A percentile compares a stretch with the other conserved stretches of the same genome.
Conservation (phyloP, 1,140 invertebrate species). For the Hydropsyche tenuis region DNA sequence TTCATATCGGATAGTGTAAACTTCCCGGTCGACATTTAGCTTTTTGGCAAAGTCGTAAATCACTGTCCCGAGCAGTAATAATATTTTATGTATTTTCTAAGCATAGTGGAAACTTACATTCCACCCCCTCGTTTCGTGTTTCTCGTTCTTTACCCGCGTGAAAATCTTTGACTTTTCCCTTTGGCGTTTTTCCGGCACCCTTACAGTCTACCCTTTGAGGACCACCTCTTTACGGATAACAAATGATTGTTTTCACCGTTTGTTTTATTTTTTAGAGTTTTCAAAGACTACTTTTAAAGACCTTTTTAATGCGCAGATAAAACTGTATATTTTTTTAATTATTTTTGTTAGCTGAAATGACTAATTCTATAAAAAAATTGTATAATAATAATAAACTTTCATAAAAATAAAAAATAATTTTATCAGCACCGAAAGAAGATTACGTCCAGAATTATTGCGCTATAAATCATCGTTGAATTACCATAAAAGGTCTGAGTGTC, state of each 20-base stretch:
- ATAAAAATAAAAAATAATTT: neutral
- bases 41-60: constrained; percentile 29
- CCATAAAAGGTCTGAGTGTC: constrained; percentile 26
- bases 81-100: constrained; percentile 37
- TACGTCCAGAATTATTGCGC: neutral
- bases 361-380: no score
- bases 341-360: no score
- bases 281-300: neutral
- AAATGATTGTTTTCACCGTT: constrained; percentile 31
- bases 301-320: neutral
- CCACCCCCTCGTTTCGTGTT: neutral
- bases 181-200: constrained; percentile 1
- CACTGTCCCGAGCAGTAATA: constrained; percentile 30
- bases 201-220: neutral
- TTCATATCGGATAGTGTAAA: constrained; percentile 24
- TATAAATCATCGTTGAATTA: constrained; percentile 6
- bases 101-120: constrained; percentile 29
- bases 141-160: neutral
- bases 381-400: neutral
- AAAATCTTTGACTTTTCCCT: constrained; percentile 28
- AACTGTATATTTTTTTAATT: neutral
- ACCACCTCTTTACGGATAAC: constrained; percentile 18
- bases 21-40: constrained; percentile 15
- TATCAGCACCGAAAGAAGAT: neutral
- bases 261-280: neutral